A percentile compares a stretch with the other conserved stretches of the same genome.
Conservation (phyloP, 2,797 vertebrate species). For the Falco columbarius region DNA sequence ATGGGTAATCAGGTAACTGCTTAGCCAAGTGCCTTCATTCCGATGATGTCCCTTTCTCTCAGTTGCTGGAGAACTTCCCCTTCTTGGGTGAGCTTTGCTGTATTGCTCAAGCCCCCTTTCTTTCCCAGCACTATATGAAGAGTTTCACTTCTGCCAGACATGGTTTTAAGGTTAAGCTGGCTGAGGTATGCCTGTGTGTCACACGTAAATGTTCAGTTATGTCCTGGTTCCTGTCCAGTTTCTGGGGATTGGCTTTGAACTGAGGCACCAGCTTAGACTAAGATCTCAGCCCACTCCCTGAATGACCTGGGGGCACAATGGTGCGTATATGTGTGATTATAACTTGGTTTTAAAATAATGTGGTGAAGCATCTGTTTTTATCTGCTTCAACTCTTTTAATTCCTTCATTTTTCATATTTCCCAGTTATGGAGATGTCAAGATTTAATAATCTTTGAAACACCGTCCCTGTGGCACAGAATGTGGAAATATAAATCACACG, state of each 20-base stretch:
- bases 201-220: background rate
- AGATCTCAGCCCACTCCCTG: background rate
- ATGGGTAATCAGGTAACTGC: background rate
- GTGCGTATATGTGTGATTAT: background rate
- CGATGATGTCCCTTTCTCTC: background rate
- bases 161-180: background rate
- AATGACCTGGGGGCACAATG: background rate
- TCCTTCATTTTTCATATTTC: background rate
- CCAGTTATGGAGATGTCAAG: background rate
- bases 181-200: background rate
- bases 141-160: background rate
- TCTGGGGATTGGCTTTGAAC: background rate
- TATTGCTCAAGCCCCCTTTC: background rate
- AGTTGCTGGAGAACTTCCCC: background rate
- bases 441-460: background rate
- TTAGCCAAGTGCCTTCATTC: background rate
- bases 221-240: background rate
- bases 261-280: background rate
- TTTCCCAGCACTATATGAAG: background rate
- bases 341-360: background rate
- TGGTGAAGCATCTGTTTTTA: background rate
- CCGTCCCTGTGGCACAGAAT: background rate
- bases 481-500: background rate
- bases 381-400: background rate
- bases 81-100: background rate